phyloP scores from a whole-genome alignment of 1,140 invertebrate genomes.

The Yoshiicerus persimilis region DNA sequence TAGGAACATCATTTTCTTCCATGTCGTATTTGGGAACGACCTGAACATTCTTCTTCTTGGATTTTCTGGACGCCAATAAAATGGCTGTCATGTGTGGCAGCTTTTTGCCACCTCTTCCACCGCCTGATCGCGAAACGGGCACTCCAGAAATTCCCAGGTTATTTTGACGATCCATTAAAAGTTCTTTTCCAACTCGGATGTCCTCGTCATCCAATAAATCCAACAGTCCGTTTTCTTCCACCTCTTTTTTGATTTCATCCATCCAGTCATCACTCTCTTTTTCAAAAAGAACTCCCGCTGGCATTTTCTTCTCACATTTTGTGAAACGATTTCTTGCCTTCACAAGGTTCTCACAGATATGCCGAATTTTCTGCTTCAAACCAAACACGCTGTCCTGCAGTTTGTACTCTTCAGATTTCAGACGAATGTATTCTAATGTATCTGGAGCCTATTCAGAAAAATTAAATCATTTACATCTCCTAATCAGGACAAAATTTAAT shows the following conservation, averaged over 20 bases:
- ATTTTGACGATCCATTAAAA: neutral
- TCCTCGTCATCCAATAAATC: neutral
- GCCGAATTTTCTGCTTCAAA: neutral
- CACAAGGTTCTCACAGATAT: neutral
- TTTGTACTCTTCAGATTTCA: slow-evolving; percentile 9
- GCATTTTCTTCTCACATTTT: neutral
- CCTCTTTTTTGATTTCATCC: slow-evolving; percentile 21
- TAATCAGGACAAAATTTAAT: neutral
- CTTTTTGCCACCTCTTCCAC: neutral
- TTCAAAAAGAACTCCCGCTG: neutral
- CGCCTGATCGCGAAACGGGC: neutral
- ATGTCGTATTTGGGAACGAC: neutral
- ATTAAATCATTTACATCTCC: neutral
- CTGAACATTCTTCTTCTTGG: neutral
- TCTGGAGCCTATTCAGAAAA: neutral
- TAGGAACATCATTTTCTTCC: neutral
- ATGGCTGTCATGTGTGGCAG: neutral
- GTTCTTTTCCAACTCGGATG: neutral
- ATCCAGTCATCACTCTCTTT: slow-evolving; percentile 24
- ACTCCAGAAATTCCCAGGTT: neutral
- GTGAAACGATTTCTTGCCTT: neutral
- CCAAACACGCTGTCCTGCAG: neutral
- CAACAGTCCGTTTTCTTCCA: neutral
- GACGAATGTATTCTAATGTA: slow-evolving; percentile 27
- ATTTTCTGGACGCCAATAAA: neutral